Evolutionary conservation across 2,113 vertebrate species (phyloP).

Genomic region (Hoplias malabaricus): DNA sequence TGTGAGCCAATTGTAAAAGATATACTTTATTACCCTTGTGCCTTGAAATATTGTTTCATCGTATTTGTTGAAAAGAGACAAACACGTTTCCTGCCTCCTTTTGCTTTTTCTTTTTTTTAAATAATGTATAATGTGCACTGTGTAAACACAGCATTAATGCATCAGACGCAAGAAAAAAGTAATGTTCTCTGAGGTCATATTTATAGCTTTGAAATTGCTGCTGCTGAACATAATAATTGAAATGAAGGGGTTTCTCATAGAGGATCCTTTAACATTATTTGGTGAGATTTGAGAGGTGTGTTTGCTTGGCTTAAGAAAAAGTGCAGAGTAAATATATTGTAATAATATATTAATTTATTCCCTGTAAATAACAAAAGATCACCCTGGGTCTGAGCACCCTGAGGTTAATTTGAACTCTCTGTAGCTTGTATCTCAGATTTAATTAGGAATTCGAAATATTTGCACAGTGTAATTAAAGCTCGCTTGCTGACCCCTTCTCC

Average conservation of each 20-base stretch:
- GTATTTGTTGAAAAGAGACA: background rate
- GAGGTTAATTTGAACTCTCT: slow-evolving; percentile 39
- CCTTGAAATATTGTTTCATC: slow-evolving; percentile 21
- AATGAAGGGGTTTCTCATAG: background rate
- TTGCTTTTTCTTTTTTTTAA: background rate
- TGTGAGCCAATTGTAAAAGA: background rate
- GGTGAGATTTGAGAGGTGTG: background rate
- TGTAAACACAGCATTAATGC: slow-evolving; percentile 7
- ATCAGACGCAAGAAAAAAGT: background rate
- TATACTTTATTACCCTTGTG: slow-evolving; percentile 28
- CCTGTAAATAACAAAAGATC: slow-evolving; percentile 41
- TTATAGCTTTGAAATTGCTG: slow-evolving; percentile 9
- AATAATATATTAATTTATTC: slow-evolving; percentile 33
- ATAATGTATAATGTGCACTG: slow-evolving; percentile 19
- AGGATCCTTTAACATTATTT: background rate
- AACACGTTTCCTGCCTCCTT: no score
- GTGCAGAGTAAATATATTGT: slow-evolving; percentile 26
- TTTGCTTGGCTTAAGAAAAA: no score
- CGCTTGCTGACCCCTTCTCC: slow-evolving; percentile 47
- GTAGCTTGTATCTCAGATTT: slow-evolving; percentile 37
- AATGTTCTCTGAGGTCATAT: background rate
- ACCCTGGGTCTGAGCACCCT: slow-evolving; percentile 11
- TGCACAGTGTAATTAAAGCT: slow-evolving; percentile 41
- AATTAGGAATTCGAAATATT: slow-evolving; percentile 39
- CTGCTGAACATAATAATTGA: background rate